A percentile compares a stretch with the other conserved stretches of the same genome.
These are phyloP conservation scores for Neoscelio sp. DNA, from an alignment of 2,888 invertebrate genomes.

Conservation along the genomic window DNA sequence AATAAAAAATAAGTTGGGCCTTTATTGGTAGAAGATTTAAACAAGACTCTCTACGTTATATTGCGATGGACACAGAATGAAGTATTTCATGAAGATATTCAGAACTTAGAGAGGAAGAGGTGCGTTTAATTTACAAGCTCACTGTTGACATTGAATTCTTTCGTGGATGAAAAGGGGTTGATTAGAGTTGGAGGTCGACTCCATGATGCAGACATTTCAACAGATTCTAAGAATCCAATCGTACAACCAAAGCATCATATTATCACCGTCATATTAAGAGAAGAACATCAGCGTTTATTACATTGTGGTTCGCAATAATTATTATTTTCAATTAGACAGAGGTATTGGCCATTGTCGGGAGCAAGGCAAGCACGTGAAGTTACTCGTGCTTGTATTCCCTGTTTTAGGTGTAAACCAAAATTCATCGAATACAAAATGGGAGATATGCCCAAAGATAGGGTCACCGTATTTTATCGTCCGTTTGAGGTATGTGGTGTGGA, in stretches of 20 bases:
- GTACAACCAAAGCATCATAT: neutral
- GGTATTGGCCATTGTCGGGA: no score
- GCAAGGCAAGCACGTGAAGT: no score
- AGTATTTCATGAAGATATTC: neutral
- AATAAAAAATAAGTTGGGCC: neutral
- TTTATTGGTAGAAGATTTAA: neutral
- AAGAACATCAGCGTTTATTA: neutral
- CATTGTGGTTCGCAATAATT: neutral
- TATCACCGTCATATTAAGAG: neutral
- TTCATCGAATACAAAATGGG: no score
- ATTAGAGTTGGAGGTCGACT: no score
- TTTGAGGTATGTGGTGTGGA: constrained; percentile 17
- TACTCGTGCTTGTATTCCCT: no score
- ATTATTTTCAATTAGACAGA: neutral
- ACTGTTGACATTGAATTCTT: neutral
- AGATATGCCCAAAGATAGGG: no score
- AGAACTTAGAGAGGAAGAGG: neutral
- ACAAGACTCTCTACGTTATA: neutral
- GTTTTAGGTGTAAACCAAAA: no score
- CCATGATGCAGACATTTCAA: neutral
- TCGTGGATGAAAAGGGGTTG: no score
- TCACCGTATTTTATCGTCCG: no score
- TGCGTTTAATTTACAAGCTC: neutral
- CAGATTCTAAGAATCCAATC: no score
- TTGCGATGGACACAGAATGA: constrained; percentile 8